Conservation (phyloP, 2,797 vertebrate genomes). For the Glyptemys insculpta region DNA sequence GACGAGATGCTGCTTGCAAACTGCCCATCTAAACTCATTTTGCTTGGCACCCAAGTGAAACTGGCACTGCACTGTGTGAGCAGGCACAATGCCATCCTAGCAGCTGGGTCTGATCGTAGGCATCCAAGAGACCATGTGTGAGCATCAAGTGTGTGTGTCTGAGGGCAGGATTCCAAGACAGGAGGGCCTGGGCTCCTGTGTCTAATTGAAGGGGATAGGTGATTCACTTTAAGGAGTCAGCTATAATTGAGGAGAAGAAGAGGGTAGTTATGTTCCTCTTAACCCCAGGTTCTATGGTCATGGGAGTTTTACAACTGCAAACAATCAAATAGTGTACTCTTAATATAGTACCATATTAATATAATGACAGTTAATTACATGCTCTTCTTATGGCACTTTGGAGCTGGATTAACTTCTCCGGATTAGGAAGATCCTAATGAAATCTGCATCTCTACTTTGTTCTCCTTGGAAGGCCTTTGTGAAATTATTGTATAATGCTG, state of each 20-base stretch:
- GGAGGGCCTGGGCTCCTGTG: background rate
- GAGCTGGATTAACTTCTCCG: background rate
- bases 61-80: background rate
- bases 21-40: slow-evolving; percentile 50
- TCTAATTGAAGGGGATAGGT: background rate
- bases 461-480: background rate
- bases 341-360: background rate
- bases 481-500: background rate
- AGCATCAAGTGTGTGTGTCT: background rate
- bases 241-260: background rate
- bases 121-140: slow-evolving; percentile 20
- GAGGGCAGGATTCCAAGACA: slow-evolving; percentile 36
- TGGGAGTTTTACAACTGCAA: background rate
- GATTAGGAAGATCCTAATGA: background rate
- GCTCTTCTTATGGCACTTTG: background rate
- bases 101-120: slow-evolving; percentile 60
- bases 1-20: slow-evolving; percentile 21
- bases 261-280: background rate
- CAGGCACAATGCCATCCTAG: background rate
- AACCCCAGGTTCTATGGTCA: background rate
- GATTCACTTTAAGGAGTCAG: background rate
- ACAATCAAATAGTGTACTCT: background rate
- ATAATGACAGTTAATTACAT: background rate
- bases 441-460: background rate
- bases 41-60: slow-evolving; percentile 22